Percentiles rank a stretch among this genome's conserved stretches.
Evolutionary conservation across 1,140 invertebrate species (phyloP).

Genomic region (Bombus soroeensis): DNA sequence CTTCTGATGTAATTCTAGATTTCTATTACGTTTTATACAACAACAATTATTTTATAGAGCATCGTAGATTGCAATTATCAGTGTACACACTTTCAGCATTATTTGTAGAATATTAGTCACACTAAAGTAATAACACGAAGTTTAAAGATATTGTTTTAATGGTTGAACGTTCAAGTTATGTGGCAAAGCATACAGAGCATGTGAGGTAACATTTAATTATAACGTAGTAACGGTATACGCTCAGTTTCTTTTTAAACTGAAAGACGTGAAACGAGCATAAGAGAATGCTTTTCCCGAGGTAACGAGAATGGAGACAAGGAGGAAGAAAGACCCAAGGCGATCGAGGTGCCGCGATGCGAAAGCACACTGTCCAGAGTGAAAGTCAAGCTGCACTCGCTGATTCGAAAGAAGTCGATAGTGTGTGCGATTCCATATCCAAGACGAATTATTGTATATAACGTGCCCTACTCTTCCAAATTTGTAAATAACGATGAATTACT

Average conservation of each 20-base stretch:
- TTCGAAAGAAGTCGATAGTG: slow-evolving; percentile 44
- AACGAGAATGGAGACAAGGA: slow-evolving; percentile 45
- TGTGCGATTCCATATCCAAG: slow-evolving; percentile 22
- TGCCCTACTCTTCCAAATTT: slow-evolving; percentile 49
- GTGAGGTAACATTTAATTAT: slow-evolving; percentile 30
- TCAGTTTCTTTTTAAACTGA: slow-evolving; percentile 15
- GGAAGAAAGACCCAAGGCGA: slow-evolving; percentile 57
- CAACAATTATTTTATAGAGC: no score
- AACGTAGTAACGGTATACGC: slow-evolving; percentile 12
- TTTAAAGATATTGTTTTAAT: neutral
- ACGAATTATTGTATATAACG: slow-evolving; percentile 41
- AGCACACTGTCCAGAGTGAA: slow-evolving; percentile 70
- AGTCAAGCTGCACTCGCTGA: slow-evolving; percentile 64
- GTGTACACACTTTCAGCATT: neutral
- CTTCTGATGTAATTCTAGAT: neutral
- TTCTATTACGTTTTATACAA: neutral
- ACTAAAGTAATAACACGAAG: no score
- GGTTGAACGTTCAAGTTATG: neutral
- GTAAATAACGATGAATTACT: slow-evolving; percentile 33
- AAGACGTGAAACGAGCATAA: neutral
- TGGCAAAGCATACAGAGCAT: neutral
- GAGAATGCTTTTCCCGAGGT: slow-evolving; percentile 13
- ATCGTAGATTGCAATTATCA: neutral
- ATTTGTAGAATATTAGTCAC: neutral
- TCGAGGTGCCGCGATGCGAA: slow-evolving; percentile 61